Conservation (phyloP, 2,113 vertebrate genomes). For the Zootoca vivipara region DNA sequence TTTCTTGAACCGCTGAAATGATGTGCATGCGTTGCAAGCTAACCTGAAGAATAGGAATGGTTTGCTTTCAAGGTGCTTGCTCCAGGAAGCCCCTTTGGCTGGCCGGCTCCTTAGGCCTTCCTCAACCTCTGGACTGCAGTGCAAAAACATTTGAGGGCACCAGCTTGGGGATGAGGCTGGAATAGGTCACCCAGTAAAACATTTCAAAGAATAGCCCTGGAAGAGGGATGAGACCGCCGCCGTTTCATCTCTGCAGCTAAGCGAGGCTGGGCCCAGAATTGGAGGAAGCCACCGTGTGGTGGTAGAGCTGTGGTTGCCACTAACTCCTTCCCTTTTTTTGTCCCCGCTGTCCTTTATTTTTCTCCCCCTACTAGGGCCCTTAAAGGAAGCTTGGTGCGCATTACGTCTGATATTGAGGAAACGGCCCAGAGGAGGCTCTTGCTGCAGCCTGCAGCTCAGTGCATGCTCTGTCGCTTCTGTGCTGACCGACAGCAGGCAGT, state of each 20-base stretch:
- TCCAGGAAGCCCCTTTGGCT: not conserved
- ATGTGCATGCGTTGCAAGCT: slow-evolving; percentile 17
- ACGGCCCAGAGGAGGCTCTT: slow-evolving; percentile 52
- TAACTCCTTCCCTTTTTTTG: not conserved
- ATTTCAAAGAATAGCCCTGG: too few species aligned
- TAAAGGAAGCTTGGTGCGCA: slow-evolving; percentile 48
- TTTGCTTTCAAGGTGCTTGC: not conserved
- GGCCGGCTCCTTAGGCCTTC: not conserved
- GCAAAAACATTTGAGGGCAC: too few species aligned
- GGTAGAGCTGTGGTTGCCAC: not conserved
- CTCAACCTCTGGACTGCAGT: not conserved
- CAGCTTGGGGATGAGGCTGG: too few species aligned
- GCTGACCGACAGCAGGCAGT: slow-evolving; percentile 64
- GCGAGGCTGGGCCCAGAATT: too few species aligned
- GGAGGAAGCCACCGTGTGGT: not conserved
- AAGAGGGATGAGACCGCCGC: too few species aligned
- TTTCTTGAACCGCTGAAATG: not conserved
- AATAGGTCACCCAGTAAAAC: too few species aligned
- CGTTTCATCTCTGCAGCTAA: too few species aligned
- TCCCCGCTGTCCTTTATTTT: too few species aligned
- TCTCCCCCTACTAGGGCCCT: slow-evolving; percentile 47
- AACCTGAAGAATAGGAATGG: slow-evolving; percentile 31
- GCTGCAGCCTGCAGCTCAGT: slow-evolving; percentile 58
- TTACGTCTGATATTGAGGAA: slow-evolving; percentile 38
- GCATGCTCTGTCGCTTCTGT: slow-evolving; percentile 66